Percentiles rank a stretch among this genome's conserved stretches.
phyloP scores from a whole-genome alignment of 2,888 invertebrate genomes.

The Temnothorax unifasciatus region DNA sequence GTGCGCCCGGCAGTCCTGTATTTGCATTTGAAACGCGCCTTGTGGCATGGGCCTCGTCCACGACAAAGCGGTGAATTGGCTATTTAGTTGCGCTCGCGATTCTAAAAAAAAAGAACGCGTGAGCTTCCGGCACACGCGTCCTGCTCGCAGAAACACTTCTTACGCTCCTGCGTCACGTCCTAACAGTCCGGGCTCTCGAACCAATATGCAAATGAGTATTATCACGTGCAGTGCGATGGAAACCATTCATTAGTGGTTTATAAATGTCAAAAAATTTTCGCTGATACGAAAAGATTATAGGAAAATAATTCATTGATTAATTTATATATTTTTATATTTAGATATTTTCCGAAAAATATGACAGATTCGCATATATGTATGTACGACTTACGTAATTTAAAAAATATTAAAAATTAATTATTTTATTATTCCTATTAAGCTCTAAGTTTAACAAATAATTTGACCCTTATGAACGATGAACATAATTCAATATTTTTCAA shows the following conservation, averaged over 20 bases:
- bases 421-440: background rate
- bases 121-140: constrained; percentile 56
- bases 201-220: constrained; percentile 20
- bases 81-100: constrained; percentile 47
- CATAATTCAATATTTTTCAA: background rate
- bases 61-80: constrained; percentile 46
- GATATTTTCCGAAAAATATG: background rate
- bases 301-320: background rate
- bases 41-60: constrained; percentile 42
- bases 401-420: background rate
- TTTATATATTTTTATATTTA: background rate
- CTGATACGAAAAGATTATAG: background rate
- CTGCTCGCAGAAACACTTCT: background rate
- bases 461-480: background rate
- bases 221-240: background rate
- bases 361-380: background rate
- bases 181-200: background rate
- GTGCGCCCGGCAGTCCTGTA: constrained; percentile 62
- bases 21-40: constrained; percentile 72
- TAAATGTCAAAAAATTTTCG: background rate
- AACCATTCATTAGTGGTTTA: background rate
- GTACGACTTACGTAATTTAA: background rate
- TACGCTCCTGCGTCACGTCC: background rate
- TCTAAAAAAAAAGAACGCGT: constrained; percentile 30
- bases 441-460: constrained; percentile 2